Evolutionary conservation across 2,888 invertebrate species (phyloP).

Genomic region (Crioceris asparagi): DNA sequence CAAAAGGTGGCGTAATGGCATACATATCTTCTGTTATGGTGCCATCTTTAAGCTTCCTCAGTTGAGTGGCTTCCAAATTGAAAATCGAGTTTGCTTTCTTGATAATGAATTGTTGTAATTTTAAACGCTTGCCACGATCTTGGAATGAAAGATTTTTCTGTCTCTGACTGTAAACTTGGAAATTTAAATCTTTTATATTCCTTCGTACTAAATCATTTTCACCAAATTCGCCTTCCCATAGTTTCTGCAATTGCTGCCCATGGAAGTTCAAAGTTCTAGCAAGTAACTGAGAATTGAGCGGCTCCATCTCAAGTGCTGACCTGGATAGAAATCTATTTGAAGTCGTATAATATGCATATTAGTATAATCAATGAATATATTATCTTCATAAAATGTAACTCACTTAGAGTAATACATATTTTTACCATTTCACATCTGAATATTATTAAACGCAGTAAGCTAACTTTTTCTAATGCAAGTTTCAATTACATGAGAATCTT

Average conservation of each 20-base stretch:
- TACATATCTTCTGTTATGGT: conserved; percentile 51
- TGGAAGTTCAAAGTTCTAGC: conserved; percentile 71
- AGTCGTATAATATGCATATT: too few species aligned
- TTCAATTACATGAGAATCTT: too few species aligned
- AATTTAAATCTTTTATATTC: conserved; percentile 54
- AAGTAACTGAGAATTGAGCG: conserved; percentile 47
- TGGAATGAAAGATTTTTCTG: conserved; percentile 75
- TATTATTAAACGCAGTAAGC: too few species aligned
- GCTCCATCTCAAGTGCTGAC: conserved; percentile 34
- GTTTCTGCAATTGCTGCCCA: conserved; percentile 77
- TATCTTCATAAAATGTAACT: too few species aligned
- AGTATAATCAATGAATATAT: too few species aligned
- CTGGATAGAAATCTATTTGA: not conserved
- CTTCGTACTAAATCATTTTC: conserved; percentile 58
- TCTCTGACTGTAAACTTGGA: conserved; percentile 64
- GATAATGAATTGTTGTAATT: conserved; percentile 78
- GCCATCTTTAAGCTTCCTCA: conserved; percentile 42
- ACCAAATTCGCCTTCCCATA: conserved; percentile 77
- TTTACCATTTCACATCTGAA: too few species aligned
- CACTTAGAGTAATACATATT: too few species aligned
- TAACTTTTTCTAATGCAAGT: too few species aligned
- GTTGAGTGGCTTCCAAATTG: conserved; percentile 38
- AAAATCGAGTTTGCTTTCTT: conserved; percentile 74
- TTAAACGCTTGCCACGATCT: conserved; percentile 71
- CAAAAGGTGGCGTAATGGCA: conserved; percentile 79